A percentile compares a stretch with the other conserved stretches of the same genome.
phyloP scores from a whole-genome alignment of 2,888 invertebrate species.

The Eupithecia centaureata region DNA sequence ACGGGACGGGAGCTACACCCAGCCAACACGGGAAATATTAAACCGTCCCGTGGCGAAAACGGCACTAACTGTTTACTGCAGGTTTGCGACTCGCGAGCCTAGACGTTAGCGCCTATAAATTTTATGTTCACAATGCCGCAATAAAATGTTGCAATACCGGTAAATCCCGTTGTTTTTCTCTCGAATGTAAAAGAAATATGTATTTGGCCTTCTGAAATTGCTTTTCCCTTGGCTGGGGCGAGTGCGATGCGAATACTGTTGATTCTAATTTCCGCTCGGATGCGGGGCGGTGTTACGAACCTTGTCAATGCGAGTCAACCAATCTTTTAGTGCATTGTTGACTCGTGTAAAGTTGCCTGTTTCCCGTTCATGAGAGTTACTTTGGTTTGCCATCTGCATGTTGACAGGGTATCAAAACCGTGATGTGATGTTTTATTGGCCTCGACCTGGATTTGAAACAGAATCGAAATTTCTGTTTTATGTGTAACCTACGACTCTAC shows the following conservation, averaged over 20 bases:
- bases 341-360: slow-evolving; percentile 29
- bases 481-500: slow-evolving; percentile 3
- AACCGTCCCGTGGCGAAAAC: slow-evolving; percentile 63
- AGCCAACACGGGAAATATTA: slow-evolving; percentile 63
- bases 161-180: slow-evolving; percentile 70
- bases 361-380: slow-evolving; percentile 27
- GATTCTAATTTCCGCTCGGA: slow-evolving; percentile 70
- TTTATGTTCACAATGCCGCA: slow-evolving; percentile 75
- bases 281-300: slow-evolving; percentile 47
- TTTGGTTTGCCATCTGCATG: slow-evolving; percentile 12
- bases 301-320: too few relatives aligned
- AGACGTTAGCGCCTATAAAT: slow-evolving; percentile 79
- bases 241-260: slow-evolving; percentile 48
- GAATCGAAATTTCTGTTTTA: slow-evolving; percentile 3
- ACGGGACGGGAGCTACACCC: slow-evolving; percentile 21
- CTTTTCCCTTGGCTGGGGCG: slow-evolving; percentile 47
- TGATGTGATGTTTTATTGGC: slow-evolving; percentile 9
- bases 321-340: slow-evolving; percentile 36
- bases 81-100: slow-evolving; percentile 58
- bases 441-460: slow-evolving; percentile 8
- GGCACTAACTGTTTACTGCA: slow-evolving; percentile 75
- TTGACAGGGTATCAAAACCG: slow-evolving; percentile 10
- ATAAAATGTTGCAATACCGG: slow-evolving; percentile 78
- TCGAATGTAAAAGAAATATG: slow-evolving; percentile 64
- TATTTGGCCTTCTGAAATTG: slow-evolving; percentile 52